These are phyloP conservation scores for Lasioglossum pauxillum DNA, from an alignment of 2,888 invertebrate species.

Conservation along the genomic window DNA sequence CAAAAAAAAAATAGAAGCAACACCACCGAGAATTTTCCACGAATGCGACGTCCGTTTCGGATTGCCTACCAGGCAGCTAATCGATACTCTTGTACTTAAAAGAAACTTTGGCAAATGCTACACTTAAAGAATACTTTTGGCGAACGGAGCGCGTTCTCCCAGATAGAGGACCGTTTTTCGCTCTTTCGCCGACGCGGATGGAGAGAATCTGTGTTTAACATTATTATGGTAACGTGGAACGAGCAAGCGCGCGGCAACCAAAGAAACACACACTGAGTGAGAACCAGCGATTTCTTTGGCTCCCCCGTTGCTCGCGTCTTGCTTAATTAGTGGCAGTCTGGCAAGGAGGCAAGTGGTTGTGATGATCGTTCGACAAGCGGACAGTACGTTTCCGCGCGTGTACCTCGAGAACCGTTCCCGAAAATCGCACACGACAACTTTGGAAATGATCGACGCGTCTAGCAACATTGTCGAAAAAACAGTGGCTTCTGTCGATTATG, in stretches of 20 bases:
- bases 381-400: slow-evolving; percentile 24
- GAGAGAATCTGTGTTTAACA: slow-evolving; percentile 28
- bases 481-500: background rate
- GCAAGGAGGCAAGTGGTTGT: slow-evolving; percentile 67
- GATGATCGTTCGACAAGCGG: slow-evolving; percentile 57
- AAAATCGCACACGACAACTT: slow-evolving; percentile 16
- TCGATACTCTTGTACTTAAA: slow-evolving; percentile 57
- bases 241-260: slow-evolving; percentile 15
- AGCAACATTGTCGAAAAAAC: background rate
- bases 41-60: slow-evolving; percentile 4
- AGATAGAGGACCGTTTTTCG: slow-evolving; percentile 30
- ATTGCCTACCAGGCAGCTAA: slow-evolving; percentile 17
- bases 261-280: background rate
- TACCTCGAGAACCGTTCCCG: background rate
- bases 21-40: slow-evolving; percentile 15
- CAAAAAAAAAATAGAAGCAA: slow-evolving; percentile 4
- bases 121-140: slow-evolving; percentile 65
- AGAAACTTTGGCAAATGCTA: slow-evolving; percentile 73
- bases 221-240: slow-evolving; percentile 45
- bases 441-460: background rate
- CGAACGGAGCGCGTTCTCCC: slow-evolving; percentile 54
- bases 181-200: slow-evolving; percentile 24
- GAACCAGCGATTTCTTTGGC: slow-evolving; percentile 9
- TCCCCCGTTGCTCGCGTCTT: slow-evolving; percentile 32
- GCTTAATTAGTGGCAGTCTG: slow-evolving; percentile 73